Evolutionary conservation across 2,113 vertebrate genomes (phyloP), one percentile per base, ranked within the genome.

Genomic region (Nothoprocta perdicaria): DNA sequence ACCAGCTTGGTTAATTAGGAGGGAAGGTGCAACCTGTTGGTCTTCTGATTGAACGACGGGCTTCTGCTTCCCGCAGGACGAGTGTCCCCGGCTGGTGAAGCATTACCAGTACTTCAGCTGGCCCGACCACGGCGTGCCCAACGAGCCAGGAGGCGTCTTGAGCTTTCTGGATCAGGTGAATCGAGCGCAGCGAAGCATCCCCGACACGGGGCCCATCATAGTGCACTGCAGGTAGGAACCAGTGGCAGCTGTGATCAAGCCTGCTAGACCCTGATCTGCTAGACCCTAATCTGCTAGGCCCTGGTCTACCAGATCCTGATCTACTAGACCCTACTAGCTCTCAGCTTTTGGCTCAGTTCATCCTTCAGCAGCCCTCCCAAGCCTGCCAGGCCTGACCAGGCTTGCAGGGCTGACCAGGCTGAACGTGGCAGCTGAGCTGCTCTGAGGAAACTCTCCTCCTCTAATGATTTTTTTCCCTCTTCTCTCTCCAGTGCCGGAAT

Each of bases 101-200:
- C 98, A 99, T 90, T 99, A 97, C 78, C 99, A 99, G 97, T 98
- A 98, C 93, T 97, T 98, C 62, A 98, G 98, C 93, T 98, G 99
- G 98, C 98, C 98, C 0, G 98, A 99, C 93, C 98, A 98, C 0
- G 98, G 98, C 1, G 99, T 99, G 33, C 98, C 98, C 33, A 98
- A 98, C 2, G 98, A 98, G 84, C 98, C 98, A 1, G 97, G 98
- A 2, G 98, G 98, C 0, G 98, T 98, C 24, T 97, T 99, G 18
- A 97, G 98, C 96, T 98, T 99, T 93, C 96, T 98, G 71, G 98
- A 98, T 65, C 98, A 98, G 95, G 98, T 98, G 93, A 99, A 98
- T 91, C 95, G 94, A 79, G 97, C 98, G 11, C 98, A 99, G 93
- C 95, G 94, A 40, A 93, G 96, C 90, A 96, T 98, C 96, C 97